A percentile compares a stretch with the other conserved stretches of the same genome.
These are phyloP conservation scores for Pogonognathellus flavescens DNA, from an alignment of 1,140 invertebrate genomes.

Conservation along the genomic window DNA sequence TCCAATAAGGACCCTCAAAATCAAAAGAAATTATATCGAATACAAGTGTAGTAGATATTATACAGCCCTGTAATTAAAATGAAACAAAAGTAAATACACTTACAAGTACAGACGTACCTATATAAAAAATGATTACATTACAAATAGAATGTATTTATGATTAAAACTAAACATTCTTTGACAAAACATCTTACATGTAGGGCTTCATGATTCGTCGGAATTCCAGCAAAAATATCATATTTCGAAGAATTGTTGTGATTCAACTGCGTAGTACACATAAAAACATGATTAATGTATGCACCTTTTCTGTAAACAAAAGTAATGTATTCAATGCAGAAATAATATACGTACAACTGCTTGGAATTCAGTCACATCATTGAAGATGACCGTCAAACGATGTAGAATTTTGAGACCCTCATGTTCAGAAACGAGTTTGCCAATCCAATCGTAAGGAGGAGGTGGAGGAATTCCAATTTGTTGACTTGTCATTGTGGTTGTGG, in stretches of 20 bases:
- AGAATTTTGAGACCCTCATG: constrained; percentile 57
- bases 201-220: constrained; percentile 62
- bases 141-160: not conserved
- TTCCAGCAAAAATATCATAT: constrained; percentile 63
- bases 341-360: constrained; percentile 61
- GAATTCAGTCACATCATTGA: constrained; percentile 59
- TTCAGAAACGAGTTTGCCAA: constrained; percentile 27
- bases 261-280: no score
- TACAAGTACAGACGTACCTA: no score
- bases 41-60: constrained; percentile 52
- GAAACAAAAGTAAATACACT: not conserved
- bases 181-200: constrained; percentile 52
- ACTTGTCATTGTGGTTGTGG: not conserved
- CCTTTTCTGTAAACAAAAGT: no score
- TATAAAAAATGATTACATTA: not conserved
- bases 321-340: no score
- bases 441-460: constrained; percentile 56
- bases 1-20: constrained; percentile 65
- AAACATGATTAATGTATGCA: no score
- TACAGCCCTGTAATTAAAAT: constrained; percentile 42
- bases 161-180: not conserved
- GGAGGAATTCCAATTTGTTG: constrained; percentile 6
- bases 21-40: constrained; percentile 66
- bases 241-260: constrained; percentile 31
- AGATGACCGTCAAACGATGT: constrained; percentile 59